Evolutionary conservation across 2,888 invertebrate genomes (phyloP).

Genomic region (Mamestra brassicae): DNA sequence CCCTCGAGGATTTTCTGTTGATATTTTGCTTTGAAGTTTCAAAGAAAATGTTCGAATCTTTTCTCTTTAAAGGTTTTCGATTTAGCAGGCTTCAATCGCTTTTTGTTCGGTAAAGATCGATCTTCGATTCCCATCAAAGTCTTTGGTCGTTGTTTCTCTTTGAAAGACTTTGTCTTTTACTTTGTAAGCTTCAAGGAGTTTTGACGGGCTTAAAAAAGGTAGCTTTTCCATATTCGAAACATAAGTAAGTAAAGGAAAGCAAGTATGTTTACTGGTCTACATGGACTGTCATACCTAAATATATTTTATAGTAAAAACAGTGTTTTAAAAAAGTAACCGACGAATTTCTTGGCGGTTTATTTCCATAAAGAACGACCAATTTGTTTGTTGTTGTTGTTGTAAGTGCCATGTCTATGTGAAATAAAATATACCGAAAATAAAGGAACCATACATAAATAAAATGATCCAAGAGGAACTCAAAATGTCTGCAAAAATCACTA

Average conservation of each 20-base stretch:
- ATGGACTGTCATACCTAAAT: too few species aligned
- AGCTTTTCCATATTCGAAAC: not conserved
- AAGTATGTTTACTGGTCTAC: too few species aligned
- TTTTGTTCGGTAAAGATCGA: constrained; percentile 19
- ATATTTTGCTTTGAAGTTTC: constrained; percentile 52
- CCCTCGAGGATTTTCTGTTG: constrained; percentile 35
- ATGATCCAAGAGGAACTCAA: too few species aligned
- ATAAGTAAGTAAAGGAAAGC: not conserved
- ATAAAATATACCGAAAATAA: too few species aligned
- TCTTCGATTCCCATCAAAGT: constrained; percentile 21
- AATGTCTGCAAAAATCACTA: too few species aligned
- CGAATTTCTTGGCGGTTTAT: too few species aligned
- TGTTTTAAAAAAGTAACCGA: too few species aligned
- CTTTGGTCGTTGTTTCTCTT: constrained; percentile 31
- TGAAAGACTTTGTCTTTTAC: constrained; percentile 23
- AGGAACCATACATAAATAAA: too few species aligned
- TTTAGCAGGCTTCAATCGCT: constrained; percentile 22
- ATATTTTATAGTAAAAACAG: too few species aligned
- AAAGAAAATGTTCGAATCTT: constrained; percentile 27
- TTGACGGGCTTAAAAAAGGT: constrained; percentile 4
- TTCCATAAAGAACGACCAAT: too few species aligned
- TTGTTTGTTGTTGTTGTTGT: too few species aligned
- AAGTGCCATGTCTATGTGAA: too few species aligned
- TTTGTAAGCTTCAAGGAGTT: constrained; percentile 17
- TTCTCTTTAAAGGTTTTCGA: constrained; percentile 19